phyloP scores from a whole-genome alignment of 2,113 vertebrate genomes.

The Eulacestoma nigropectus region DNA sequence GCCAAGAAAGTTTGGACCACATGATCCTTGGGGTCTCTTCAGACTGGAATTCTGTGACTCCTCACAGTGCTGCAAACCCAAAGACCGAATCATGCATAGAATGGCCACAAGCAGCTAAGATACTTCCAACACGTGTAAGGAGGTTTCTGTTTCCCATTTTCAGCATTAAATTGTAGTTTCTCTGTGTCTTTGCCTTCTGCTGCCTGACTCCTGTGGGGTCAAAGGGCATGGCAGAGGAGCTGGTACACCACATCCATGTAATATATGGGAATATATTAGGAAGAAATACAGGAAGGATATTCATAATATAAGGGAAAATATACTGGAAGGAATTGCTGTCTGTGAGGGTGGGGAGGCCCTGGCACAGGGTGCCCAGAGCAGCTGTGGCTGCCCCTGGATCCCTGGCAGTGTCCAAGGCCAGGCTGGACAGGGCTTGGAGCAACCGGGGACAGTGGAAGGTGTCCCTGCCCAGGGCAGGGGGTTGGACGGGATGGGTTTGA shows the following conservation, averaged over 20 bases:
- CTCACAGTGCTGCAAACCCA: not conserved
- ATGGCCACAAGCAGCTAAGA: not conserved
- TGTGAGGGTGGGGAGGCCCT: accelerated
- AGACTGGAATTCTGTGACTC: not conserved
- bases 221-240: not conserved
- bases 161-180: not conserved
- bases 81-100: accelerated
- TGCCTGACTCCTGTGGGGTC: not conserved
- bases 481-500: accelerated
- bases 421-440: accelerated
- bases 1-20: not conserved
- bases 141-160: not conserved
- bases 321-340: accelerated
- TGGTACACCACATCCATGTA: not conserved
- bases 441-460: accelerated
- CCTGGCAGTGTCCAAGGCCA: not conserved
- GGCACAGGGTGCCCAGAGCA: not conserved
- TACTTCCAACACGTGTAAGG: not conserved
- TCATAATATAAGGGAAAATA: not conserved
- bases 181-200: not conserved
- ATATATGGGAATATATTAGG: not conserved
- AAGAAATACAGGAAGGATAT: not conserved
- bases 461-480: not conserved
- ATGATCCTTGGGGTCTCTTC: not conserved
- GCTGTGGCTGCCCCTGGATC: not conserved